Evolutionary conservation across 2,113 vertebrate genomes (phyloP), one percentile per base, ranked within the genome.

Genomic region (Microtus oregoni): DNA sequence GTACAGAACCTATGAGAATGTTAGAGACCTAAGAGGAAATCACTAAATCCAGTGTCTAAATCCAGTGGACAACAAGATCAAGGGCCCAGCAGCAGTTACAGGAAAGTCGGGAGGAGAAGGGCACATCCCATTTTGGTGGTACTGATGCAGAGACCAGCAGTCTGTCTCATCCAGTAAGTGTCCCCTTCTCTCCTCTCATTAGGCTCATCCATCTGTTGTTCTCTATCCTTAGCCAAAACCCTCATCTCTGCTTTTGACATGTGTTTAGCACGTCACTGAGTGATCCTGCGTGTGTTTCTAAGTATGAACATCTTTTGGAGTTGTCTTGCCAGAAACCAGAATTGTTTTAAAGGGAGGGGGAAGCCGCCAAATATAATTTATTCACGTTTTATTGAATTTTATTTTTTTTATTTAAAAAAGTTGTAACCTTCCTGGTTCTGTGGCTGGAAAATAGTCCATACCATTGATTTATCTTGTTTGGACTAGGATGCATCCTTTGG

Each of bases 351-450:
- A 68, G 91, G 63, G 4, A 89, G 73, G 12, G 15, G 55, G 87
- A 90, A 88, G 67, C 30, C 91, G 14, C 44, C 55, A 91, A 63
- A 58, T 89, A 38, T 79, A 86, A 97, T 88, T 89, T 95, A 92
- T 55, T n/a, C 63, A 61, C 81, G 65, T 97, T 96, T 94, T 68
- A 89, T 32, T 92, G 85, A 86, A 89, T 90, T 77, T 9, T 11
- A 68, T 86, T 86, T 7, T 0, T 73, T 50, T 50, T 11, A 41
- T 55, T 38, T 17, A 67, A 91, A 81, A 70, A 55, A n/a, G 12
- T 19, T 85, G n/a, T 76, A 55, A 55, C 85, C 55, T 89, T 63
- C 24, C 67, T 89, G 38, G 26, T 77, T 91, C 76, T 73, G 67
- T 75, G 77, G 11, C 28, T 75, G 0, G 77, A 83, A 26, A 58